Conservation (phyloP, 2,797 vertebrate species). For the Pterois miles region DNA sequence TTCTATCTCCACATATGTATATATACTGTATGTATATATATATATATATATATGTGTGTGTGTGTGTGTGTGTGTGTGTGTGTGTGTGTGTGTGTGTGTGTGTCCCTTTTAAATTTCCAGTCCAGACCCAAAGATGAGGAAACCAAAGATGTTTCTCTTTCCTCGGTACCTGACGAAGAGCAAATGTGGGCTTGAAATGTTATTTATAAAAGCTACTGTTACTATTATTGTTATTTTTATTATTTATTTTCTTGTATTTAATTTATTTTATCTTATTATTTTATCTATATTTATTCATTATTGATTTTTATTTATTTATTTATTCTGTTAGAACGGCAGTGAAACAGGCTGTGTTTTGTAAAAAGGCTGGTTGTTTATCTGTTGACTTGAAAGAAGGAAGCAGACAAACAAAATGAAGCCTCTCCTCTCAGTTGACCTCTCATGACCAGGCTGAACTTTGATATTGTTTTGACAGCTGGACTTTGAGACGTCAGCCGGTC, state of each 20-base stretch:
- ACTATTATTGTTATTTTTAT: background rate
- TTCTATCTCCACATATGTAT: no score
- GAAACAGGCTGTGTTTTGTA: background rate
- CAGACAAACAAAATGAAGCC: background rate
- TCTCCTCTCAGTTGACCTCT: conserved; percentile 25
- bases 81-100: no score
- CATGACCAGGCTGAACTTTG: conserved; percentile 64
- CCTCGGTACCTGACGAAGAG: background rate
- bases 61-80: no score
- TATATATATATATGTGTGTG: no score
- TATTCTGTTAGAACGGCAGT: background rate
- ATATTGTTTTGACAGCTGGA: conserved; percentile 73
- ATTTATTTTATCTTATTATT: no score
- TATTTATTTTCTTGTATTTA: no score
- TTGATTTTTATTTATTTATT: no score
- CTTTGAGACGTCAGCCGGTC: conserved; percentile 55
- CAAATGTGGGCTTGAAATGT: background rate
- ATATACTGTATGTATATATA: no score
- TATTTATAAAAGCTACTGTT: no score
- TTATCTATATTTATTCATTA: no score
- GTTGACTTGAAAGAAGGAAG: background rate
- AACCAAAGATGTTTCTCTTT: no score
- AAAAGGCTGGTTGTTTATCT: background rate
- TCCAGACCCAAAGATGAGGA: no score
- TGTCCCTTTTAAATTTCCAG: background rate